Percentiles rank a stretch among this genome's conserved stretches.
phyloP scores from a whole-genome alignment of 1,140 invertebrate genomes.

The Pseudomyrmex concolor region DNA sequence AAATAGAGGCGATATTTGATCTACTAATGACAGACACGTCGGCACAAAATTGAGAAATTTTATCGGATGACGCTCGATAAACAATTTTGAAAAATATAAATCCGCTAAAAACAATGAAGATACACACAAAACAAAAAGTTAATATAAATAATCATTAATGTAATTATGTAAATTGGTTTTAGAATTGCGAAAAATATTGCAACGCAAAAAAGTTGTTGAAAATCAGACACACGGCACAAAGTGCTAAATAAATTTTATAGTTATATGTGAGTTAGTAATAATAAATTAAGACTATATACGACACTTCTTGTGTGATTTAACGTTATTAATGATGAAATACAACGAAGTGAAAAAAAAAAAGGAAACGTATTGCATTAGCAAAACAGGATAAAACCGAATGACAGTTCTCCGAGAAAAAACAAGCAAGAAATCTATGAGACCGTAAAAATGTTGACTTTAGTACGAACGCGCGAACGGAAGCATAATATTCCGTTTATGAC shows the following conservation, averaged over 20 bases:
- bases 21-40: slow-evolving; percentile 9
- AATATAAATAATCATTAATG: too few species aligned
- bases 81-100: slow-evolving; percentile 2
- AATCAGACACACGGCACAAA: too few species aligned
- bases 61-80: slow-evolving; percentile 19
- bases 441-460: background rate
- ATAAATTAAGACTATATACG: background rate
- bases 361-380: background rate
- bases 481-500: slow-evolving; percentile 10
- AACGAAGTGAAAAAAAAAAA: background rate
- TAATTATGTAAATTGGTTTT: too few species aligned
- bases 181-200: too few species aligned
- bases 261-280: too few species aligned
- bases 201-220: too few species aligned
- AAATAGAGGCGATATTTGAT: slow-evolving; percentile 62
- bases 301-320: background rate
- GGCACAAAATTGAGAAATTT: slow-evolving; percentile 33
- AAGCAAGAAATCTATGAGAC: background rate
- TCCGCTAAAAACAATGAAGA: background rate
- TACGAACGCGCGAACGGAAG: background rate
- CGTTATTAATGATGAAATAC: background rate
- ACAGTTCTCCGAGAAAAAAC: background rate
- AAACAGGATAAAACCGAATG: background rate
- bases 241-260: too few species aligned
- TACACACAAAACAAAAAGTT: too few species aligned